These are phyloP conservation scores for Lydus trimaculatus DNA, from an alignment of 2,888 invertebrate genomes.

Conservation along the genomic window DNA sequence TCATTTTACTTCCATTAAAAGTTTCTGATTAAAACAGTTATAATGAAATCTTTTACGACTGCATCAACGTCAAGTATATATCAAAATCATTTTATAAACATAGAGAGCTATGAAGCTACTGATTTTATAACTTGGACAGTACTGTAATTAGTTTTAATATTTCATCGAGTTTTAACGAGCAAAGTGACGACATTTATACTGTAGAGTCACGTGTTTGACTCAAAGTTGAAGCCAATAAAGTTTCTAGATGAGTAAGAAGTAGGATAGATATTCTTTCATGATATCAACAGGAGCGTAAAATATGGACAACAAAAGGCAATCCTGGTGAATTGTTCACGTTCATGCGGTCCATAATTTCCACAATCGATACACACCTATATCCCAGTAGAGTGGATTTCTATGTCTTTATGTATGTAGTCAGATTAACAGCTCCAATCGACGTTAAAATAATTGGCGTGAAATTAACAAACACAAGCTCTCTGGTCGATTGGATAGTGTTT, in stretches of 20 bases:
- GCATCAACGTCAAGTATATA: slow-evolving; percentile 15
- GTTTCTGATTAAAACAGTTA: slow-evolving; percentile 27
- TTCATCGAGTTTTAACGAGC: background rate
- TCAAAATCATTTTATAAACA: slow-evolving; percentile 18
- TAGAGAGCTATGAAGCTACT: slow-evolving; percentile 11
- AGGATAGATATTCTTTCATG: slow-evolving; percentile 39
- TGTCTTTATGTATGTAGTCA: slow-evolving; percentile 41
- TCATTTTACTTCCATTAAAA: slow-evolving; percentile 31
- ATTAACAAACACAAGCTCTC: slow-evolving; percentile 22
- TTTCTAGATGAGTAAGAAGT: background rate
- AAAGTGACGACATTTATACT: background rate
- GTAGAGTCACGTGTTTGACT: too few relatives aligned
- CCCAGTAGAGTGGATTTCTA: slow-evolving; percentile 48
- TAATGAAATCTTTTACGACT: slow-evolving; percentile 28
- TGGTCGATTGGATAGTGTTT: slow-evolving; percentile 31
- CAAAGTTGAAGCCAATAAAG: too few relatives aligned
- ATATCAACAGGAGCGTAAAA: slow-evolving; percentile 45
- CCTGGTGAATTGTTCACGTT: slow-evolving; percentile 42
- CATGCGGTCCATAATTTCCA: slow-evolving; percentile 35
- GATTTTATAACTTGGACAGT: slow-evolving; percentile 10
- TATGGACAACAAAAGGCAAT: slow-evolving; percentile 44
- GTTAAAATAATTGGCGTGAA: slow-evolving; percentile 22
- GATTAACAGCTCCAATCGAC: slow-evolving; percentile 25
- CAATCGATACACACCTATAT: slow-evolving; percentile 43
- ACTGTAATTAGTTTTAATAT: slow-evolving; percentile 10